Evolutionary conservation across 1,140 invertebrate genomes (phyloP).

Genomic region (Melitaea cinxia): DNA sequence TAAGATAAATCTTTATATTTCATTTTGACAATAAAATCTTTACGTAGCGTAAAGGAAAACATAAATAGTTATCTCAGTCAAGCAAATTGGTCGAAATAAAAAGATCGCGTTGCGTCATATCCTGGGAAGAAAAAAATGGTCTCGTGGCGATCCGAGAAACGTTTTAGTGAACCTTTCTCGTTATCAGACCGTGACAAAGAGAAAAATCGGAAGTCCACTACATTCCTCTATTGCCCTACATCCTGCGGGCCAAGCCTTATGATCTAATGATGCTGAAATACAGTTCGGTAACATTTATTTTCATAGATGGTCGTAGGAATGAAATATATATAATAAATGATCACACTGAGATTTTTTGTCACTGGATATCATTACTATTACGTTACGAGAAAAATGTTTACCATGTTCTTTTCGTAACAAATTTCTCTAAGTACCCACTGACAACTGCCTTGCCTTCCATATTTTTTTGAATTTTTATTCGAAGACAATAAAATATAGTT

Average conservation of each 20-base stretch:
- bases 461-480: no score
- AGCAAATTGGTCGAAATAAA: slow-evolving; percentile 42
- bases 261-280: slow-evolving; percentile 30
- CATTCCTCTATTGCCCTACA: slow-evolving; percentile 35
- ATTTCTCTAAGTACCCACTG: no score
- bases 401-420: no score
- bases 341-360: background rate
- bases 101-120: slow-evolving; percentile 41
- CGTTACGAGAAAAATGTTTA: no score
- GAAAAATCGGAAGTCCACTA: slow-evolving; percentile 46
- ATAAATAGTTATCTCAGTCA: slow-evolving; percentile 31
- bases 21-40: background rate
- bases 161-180: slow-evolving; percentile 41
- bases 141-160: slow-evolving; percentile 32
- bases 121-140: slow-evolving; percentile 37
- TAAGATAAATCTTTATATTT: background rate
- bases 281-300: slow-evolving; percentile 34
- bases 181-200: slow-evolving; percentile 51
- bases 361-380: no score
- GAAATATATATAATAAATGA: slow-evolving; percentile 26
- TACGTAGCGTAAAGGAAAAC: background rate
- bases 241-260: slow-evolving; percentile 39
- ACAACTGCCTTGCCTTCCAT: no score
- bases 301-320: slow-evolving; percentile 24
- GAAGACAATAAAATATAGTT: no score